Percentiles rank a stretch among this genome's conserved stretches.
phyloP scores from a whole-genome alignment of 2,113 vertebrate genomes.

The Tympanuchus pallidicinctus region DNA sequence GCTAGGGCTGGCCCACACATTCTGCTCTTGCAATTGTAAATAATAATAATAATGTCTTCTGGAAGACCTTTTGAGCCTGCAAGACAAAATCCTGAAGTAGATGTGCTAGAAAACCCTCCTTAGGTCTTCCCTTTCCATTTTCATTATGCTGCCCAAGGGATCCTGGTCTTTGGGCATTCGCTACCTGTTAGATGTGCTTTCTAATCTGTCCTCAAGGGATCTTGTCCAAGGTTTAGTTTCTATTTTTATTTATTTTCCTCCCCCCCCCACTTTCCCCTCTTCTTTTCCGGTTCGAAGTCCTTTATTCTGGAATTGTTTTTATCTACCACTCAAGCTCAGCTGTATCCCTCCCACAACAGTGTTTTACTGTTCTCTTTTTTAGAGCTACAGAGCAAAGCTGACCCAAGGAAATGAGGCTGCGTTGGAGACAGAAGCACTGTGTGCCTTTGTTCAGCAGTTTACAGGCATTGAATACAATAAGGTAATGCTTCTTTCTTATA shows the following conservation, averaged over 20 bases:
- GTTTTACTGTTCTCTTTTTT: not conserved
- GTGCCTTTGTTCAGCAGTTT: conserved; percentile 94
- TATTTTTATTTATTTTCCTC: fast-evolving
- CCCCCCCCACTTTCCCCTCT: fast-evolving
- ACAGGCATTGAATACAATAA: conserved; percentile 84
- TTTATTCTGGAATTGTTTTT: not conserved
- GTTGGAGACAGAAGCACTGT: conserved; percentile 90
- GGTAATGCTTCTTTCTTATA: conserved; percentile 71
- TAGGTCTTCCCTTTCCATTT: not conserved
- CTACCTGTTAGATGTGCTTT: not conserved
- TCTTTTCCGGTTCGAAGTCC: not conserved
- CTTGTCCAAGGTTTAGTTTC: not conserved
- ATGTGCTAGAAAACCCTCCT: not conserved
- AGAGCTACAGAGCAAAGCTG: conserved; percentile 93
- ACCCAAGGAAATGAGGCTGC: conserved; percentile 89
- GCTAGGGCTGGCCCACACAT: not conserved
- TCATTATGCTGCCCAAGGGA: not conserved
- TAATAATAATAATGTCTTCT: not conserved
- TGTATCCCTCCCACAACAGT: fast-evolving
- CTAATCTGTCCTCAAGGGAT: not conserved
- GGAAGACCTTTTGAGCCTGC: not conserved
- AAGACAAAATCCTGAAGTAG: not conserved
- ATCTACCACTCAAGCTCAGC: not conserved
- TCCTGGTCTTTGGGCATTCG: not conserved
- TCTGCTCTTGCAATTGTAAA: not conserved